Conservation (phyloP, 2,113 vertebrate species). For the Bufo bufo region DNA sequence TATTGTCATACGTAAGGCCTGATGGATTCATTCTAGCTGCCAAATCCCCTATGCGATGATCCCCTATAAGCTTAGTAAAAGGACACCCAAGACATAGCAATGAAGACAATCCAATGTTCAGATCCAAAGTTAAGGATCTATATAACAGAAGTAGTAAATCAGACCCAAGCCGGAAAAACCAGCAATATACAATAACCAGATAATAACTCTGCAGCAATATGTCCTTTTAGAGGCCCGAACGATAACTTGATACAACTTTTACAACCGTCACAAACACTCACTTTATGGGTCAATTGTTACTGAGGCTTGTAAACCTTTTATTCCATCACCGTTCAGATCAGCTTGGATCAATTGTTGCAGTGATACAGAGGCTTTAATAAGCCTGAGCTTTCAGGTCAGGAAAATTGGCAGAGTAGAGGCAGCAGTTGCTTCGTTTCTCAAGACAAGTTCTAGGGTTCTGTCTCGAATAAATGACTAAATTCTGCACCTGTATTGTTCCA, state of each 20-base stretch:
- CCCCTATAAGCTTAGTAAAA: not conserved
- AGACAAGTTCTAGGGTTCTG: not conserved
- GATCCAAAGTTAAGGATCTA: not conserved
- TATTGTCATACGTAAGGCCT: not conserved
- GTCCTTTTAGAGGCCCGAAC: slow-evolving; percentile 11
- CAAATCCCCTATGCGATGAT: not conserved
- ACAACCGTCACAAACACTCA: slow-evolving; percentile 13
- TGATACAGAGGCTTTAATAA: not conserved
- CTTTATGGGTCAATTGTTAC: slow-evolving; percentile 44
- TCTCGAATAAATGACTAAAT: not conserved
- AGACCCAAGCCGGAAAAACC: not conserved
- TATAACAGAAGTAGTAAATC: not conserved
- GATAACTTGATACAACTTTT: slow-evolving; percentile 42
- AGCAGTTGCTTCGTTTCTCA: not conserved
- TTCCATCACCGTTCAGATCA: slow-evolving; percentile 18
- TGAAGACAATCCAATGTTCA: not conserved
- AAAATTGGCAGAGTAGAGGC: not conserved
- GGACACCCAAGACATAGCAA: not conserved
- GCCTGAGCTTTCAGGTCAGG: not conserved
- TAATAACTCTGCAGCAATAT: slow-evolving; percentile 16
- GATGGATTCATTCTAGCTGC: not conserved
- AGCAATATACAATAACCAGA: not conserved
- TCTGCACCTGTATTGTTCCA: not conserved
- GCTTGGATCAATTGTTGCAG: not conserved
- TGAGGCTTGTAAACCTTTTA: slow-evolving; percentile 38